Base-by-base conservation (phyloP, 2,888 invertebrate genomes). In the Octodonta nipae region DNA sequence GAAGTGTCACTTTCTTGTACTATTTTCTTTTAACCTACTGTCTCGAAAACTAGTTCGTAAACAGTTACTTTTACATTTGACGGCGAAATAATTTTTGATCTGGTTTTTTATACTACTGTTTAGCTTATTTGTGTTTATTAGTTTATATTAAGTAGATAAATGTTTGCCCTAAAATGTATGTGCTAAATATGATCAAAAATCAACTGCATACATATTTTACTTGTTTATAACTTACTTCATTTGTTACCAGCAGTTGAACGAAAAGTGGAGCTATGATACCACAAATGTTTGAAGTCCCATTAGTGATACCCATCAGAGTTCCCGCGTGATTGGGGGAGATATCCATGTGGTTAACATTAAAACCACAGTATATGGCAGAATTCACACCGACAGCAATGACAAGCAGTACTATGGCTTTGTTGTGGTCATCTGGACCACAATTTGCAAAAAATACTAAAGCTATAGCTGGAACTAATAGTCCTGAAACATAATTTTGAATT, bases 261-360 rank as follows among this genome's bases (percentile, higher is more conserved):
- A 77, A 66, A 1, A 82, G 60, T 0, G 87, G 86, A 0, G 84
- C 85, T 44, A 85, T 63, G 38, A 87, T 78, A 34, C 84, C 81
- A 60, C 79, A 78, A n/a, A 84, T 63, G 49, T 82, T 84, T 0
- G 81, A 78, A 10, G 71, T 63, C 5, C 78, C 77, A 54, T 87
- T 87, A 2, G 84, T 84, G 45, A 87, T 75, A 5, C 86, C 86
- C 82, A 87, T 84, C 43, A 87, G 60, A 0, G 78, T 76, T 16
- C 86, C 86, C 3, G 86, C 80, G 55, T 78, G 82, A 55, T 83
- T 83, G 1, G 86, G 85, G 3, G 86, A 79, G 31, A 88, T 63
- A 61, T 87, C 87, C 41, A 87, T 80, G 52, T 86, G 86, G 44
- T 85, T 86, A 13, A 75, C 69, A 67, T 75, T 71, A 52, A 76